Conservation (phyloP, 2,888 invertebrate genomes). For the Machimus rusticus region DNA sequence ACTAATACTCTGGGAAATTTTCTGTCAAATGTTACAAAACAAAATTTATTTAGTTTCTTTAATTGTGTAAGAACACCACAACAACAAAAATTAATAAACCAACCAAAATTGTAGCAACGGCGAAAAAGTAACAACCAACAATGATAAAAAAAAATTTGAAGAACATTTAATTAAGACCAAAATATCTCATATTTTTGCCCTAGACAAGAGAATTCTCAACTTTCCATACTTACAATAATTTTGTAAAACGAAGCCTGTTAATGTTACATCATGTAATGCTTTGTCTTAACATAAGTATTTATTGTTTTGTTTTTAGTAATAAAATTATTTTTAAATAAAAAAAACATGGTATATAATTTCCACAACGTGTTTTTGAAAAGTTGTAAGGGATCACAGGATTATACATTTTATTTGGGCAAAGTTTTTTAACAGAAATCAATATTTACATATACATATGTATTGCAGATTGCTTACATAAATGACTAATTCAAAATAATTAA, state of each 20-base stretch:
- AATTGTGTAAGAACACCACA: neutral
- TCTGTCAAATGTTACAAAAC: neutral
- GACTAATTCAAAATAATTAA: no score
- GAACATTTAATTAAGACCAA: conserved; percentile 31
- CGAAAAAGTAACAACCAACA: conserved; percentile 8
- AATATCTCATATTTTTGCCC: conserved; percentile 5
- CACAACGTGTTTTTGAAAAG: no score
- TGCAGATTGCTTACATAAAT: no score
- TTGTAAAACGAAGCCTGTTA: conserved; percentile 32
- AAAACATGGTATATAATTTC: neutral
- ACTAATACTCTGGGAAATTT: conserved; percentile 46
- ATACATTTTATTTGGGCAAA: no score
- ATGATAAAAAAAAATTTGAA: neutral
- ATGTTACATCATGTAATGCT: conserved; percentile 45
- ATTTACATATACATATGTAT: no score
- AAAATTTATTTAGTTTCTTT: conserved; percentile 10
- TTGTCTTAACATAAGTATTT: conserved; percentile 46
- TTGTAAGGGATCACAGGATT: no score
- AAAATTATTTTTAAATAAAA: conserved; percentile 48
- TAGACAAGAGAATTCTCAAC: neutral
- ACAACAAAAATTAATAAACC: neutral
- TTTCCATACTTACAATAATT: conserved; percentile 38
- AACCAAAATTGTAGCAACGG: neutral
- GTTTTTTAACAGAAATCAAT: no score
- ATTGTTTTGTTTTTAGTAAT: conserved; percentile 48